Percentiles rank a stretch among this genome's conserved stretches.
These are phyloP conservation scores for Ariopsis seemanni DNA, from an alignment of 2,113 vertebrate genomes.

Conservation along the genomic window DNA sequence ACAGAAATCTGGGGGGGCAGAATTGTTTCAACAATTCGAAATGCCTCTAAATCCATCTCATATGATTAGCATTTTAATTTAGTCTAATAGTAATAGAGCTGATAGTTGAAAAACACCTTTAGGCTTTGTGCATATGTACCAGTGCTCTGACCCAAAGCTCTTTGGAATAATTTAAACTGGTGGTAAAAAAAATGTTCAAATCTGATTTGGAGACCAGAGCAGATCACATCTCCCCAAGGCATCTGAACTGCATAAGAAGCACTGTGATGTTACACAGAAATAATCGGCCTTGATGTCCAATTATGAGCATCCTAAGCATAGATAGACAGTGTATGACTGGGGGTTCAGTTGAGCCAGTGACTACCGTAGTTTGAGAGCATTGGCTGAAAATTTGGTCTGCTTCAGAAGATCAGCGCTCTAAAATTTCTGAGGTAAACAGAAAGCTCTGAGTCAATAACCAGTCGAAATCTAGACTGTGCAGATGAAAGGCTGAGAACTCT, in stretches of 20 bases:
- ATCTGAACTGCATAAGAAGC: background rate
- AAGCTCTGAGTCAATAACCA: conserved; percentile 1
- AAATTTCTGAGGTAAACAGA: background rate
- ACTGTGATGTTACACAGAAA: conserved; percentile 8
- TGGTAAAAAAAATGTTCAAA: conserved; percentile 10
- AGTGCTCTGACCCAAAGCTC: background rate
- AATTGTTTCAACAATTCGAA: background rate
- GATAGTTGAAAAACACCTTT: background rate
- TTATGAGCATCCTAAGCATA: background rate
- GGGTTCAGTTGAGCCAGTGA: too few species aligned
- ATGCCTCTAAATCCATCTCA: background rate
- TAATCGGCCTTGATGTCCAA: background rate
- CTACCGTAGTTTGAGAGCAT: background rate
- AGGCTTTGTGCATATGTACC: background rate
- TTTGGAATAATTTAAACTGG: background rate
- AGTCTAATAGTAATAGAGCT: conserved; percentile 2
- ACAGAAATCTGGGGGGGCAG: background rate
- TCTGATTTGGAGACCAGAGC: conserved; percentile 34
- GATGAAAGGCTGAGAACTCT: background rate
- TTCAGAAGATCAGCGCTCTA: background rate
- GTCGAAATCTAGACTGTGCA: background rate
- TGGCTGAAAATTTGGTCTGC: too few species aligned
- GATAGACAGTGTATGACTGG: background rate
- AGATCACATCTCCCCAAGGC: conserved; percentile 10
- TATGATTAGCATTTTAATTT: conserved; percentile 4